Evolutionary conservation across 2,113 vertebrate genomes (phyloP), one percentile per base, ranked within the genome.

Genomic region (Peromyscus leucopus): DNA sequence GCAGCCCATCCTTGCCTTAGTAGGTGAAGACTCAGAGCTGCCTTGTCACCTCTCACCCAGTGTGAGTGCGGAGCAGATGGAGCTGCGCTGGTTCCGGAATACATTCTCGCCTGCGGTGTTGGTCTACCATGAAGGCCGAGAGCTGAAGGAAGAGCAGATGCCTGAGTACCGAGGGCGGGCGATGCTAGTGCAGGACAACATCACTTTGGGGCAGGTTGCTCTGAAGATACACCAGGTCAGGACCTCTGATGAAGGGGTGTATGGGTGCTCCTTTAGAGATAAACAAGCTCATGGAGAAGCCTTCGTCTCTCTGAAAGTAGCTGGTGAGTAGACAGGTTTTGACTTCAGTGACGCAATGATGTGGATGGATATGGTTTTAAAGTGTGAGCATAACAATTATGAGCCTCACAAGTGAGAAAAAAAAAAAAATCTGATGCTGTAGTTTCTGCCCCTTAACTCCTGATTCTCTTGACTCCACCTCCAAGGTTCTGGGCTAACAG

Each of bases 71-170:
- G 39, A 89, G 63, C 59, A 15, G 42, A 42, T 97, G 96, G 98
- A 98, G 89, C 82, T 98, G 78, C 87, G 95, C 0, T 98, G 97
- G 98, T 90, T 92, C 89, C 94, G 78, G 24, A n/a, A 75, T 9
- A 82, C 59, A 2, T 9, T 61, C 12, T 91, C 69, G 1, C 76
- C 63, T 0, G 96, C 96, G 0, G 94, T 97, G 78, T 57, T 96
- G 28, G 85, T 97, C 55, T 42, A 85, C 65, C 79, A 21, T 0
- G 90, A 76, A 0, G 95, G 94, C 19, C 78, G 5, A 0, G 51
- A 85, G 42, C 92, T 79, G 42, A 33, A 95, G 26, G 28, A 1
- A 3, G 95, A 97, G n/a, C 97, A 98, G 89, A 65, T 88, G 86
- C 48, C 83, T 0, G 76, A 91, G 69, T 98, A 95, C 85, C 90